Base-by-base conservation (phyloP, 2,113 vertebrate genomes). In the Lophotis ruficrista region DNA sequence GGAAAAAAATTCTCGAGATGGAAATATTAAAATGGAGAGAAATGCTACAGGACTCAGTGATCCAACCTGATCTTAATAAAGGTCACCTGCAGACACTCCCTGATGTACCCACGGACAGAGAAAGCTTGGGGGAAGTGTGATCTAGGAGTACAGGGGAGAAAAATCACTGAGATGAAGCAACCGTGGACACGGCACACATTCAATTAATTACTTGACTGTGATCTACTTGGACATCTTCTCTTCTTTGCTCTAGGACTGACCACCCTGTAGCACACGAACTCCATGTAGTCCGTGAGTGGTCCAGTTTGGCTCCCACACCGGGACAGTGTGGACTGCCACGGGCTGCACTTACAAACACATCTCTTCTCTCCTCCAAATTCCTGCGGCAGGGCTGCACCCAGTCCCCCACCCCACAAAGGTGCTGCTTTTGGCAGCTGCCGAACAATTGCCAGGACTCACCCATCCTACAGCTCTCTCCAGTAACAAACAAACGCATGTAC, bases 241-340 rank as follows among this genome's bases (percentile, higher is more conserved):
- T 51, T 23, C 12, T 54, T 61, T 37, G 14, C 33, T 7, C 5
- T 4, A 80, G 73, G 62, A 24, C 24, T 12, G 19, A 3, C 22
- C 43, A 47, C 15, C 23, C 54, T 56, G 14, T 27, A 38, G 43
- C 20, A 56, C 30, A 27, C 1, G 10, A 23, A 21, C 20, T 28
- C 31, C 0, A 0, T 4, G 10, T 20, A 53, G 33, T 14, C 20
- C 61, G 16, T 1, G 2, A 35, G 33, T 1, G 27, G 28, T 56
- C 45, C 28, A 35, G 6, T 16, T n/a, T 51, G 6, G 9, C 18
- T 75, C 51, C 23, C 35, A 4, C 25, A 23, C 7, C 20, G 58
- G 50, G 43, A 16, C 23, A 70, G 24, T 1, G 20, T 0, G 1
- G 43, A 24, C 38, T 47, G 17, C 2, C 2, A 25, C 0, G 0